Evolutionary conservation across 2,113 vertebrate species (phyloP).

Genomic region (Mustela lutreola): DNA sequence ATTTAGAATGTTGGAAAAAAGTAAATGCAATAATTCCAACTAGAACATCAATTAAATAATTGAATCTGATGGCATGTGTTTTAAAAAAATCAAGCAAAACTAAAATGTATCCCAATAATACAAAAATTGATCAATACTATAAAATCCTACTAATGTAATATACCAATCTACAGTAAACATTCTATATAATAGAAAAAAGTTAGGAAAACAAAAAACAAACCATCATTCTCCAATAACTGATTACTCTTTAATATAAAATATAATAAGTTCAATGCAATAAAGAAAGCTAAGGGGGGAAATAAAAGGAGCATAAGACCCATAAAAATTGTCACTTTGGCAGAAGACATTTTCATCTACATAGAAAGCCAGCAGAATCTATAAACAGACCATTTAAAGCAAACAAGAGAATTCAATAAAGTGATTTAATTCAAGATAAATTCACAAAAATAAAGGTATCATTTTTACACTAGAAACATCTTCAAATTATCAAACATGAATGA

Average conservation of each 20-base stretch:
- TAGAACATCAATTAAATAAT: neutral
- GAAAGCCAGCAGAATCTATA: neutral
- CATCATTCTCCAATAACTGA: neutral
- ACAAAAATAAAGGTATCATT: neutral
- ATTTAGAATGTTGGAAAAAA: neutral
- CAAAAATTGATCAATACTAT: neutral
- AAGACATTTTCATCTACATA: neutral
- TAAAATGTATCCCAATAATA: neutral
- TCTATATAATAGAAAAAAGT: neutral
- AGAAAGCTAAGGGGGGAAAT: neutral
- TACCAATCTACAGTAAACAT: neutral
- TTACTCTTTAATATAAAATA: neutral
- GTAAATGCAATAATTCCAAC: neutral
- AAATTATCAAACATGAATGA: constrained; percentile 20
- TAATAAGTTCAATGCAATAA: neutral
- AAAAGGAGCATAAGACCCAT: neutral
- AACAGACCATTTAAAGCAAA: neutral
- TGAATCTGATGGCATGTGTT: neutral
- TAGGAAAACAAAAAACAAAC: neutral
- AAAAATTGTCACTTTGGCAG: neutral
- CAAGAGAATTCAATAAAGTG: neutral
- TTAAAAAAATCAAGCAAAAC: neutral
- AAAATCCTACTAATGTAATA: neutral
- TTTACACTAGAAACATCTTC: constrained; percentile 11
- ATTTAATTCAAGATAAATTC: neutral